Evolutionary conservation across 2,113 vertebrate genomes (phyloP), one percentile per base, ranked within the genome.

Genomic region (Larimichthys crocea): DNA sequence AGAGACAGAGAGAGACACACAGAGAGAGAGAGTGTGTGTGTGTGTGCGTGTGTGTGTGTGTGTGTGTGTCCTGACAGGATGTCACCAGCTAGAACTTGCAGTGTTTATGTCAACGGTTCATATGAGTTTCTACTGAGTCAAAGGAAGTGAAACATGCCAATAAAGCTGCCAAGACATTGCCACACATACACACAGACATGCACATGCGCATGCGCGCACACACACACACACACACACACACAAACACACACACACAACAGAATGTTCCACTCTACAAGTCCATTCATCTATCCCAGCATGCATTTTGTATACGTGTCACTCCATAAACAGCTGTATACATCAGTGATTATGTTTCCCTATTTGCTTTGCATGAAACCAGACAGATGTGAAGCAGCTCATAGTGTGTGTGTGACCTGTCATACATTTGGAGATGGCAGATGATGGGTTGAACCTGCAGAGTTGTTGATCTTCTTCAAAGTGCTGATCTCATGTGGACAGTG

Each of bases 111-210:
- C 35, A 64, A 26, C 60, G 35, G 44, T 20, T 79, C 42, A 64
- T 66, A 59, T 62, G 48, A 75, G 31, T 48, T 65, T 77, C 11
- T 29, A 20, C 19, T 87, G 80, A 86, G 62, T 76, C 53, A 83
- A 50, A 88, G 85, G 87, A 89, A 89, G 85, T 84, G 71, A 90
- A 83, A 44, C 53, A 49, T 63, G 72, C 29, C 74, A 64, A 12
- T n/a, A 9, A 2, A n/a, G 61, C n/a, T 70, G 55, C 22, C 24
- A 59, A 57, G 26, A 73, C 42, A 46, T 3, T 42, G 19, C n/a
- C 64, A 24, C 57, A 56, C 17, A 73, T 4, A 60, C 44, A 65
- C 35, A 68, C 15, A 14, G 16, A 44, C 44, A 44, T n/a, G n/a
- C 59, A 42, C 26, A 17, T 42, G 26, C 7, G 10, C 40, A 44